A percentile compares a stretch with the other conserved stretches of the same genome.
Evolutionary conservation across 2,888 invertebrate species (phyloP).

Genomic region (Metacarcinus magister): DNA sequence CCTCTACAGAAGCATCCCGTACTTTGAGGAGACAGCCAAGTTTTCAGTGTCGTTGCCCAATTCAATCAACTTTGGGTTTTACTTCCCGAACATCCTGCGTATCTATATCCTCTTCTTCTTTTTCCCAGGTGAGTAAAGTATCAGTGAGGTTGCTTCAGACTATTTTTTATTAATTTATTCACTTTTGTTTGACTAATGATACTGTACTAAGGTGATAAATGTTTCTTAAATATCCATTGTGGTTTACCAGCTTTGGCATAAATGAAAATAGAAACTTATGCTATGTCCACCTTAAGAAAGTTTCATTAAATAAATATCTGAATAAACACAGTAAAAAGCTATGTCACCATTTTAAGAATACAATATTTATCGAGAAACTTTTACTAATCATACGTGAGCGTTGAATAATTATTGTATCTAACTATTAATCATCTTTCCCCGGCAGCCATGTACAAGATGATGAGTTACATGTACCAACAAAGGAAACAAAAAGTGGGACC

Average conservation of each 20-base stretch:
- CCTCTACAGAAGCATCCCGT: constrained; percentile 90
- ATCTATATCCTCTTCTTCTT: constrained; percentile 91
- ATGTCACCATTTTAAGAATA: not conserved
- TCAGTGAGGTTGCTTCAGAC: not conserved
- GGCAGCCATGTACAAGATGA: constrained; percentile 89
- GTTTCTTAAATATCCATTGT: no score
- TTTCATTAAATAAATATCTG: no score
- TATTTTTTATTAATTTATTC: not conserved
- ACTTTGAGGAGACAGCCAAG: constrained; percentile 92
- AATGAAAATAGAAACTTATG: no score
- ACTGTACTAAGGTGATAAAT: no score
- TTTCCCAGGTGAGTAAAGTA: constrained; percentile 87
- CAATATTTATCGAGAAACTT: not conserved
- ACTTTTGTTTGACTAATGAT: no score
- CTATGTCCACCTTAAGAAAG: no score
- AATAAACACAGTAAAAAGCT: not conserved
- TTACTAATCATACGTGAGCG: not conserved
- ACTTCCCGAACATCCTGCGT: constrained; percentile 92
- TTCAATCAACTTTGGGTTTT: constrained; percentile 92
- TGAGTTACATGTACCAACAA: constrained; percentile 93
- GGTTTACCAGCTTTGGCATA: no score
- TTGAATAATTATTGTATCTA: not conserved
- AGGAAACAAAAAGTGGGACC: constrained; percentile 88
- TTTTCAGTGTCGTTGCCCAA: constrained; percentile 93
- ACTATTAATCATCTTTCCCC: constrained; percentile 75